Percentiles rank a stretch among this genome's conserved stretches.
Conservation (phyloP, 2,113 vertebrate species). For the Muscicapa adusta region DNA sequence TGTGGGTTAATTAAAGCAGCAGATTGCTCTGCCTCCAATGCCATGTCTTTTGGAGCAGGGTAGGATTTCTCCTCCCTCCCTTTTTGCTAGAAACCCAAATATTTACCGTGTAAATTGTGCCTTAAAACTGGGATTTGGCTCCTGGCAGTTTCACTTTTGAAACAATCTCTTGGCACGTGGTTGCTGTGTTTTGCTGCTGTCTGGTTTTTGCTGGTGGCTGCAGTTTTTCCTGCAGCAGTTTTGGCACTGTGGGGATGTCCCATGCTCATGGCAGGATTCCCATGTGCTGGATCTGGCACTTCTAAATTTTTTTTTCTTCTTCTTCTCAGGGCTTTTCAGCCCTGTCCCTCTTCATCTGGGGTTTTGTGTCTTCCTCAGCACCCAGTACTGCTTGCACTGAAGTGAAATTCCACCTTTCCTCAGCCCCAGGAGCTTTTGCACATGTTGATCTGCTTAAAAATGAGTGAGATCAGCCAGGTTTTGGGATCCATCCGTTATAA, state of each 20-base stretch:
- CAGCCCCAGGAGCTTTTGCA: not conserved
- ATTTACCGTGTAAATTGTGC: not conserved
- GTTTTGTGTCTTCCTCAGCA: not conserved
- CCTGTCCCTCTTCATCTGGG: not conserved
- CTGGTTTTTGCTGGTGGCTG: not conserved
- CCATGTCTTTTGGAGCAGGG: not conserved
- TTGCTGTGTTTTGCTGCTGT: not conserved
- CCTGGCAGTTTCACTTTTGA: not conserved
- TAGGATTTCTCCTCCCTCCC: not conserved
- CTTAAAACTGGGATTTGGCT: not conserved
- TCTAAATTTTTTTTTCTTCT: not conserved
- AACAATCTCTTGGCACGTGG: not conserved
- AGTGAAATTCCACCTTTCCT: not conserved
- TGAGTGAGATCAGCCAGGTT: rapidly evolving
- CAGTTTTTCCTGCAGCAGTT: not conserved
- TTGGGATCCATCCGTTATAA: not conserved
- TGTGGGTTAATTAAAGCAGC: not conserved
- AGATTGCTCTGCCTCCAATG: not conserved
- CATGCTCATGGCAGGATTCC: not conserved
- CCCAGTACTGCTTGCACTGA: rapidly evolving
- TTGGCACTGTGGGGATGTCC: not conserved
- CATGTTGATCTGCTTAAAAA: not conserved
- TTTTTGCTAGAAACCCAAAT: not conserved
- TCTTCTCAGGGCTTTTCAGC: not conserved
- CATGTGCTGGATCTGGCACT: not conserved